Evolutionary conservation across 2,113 vertebrate genomes (phyloP).

Genomic region (Pygoscelis adeliae): DNA sequence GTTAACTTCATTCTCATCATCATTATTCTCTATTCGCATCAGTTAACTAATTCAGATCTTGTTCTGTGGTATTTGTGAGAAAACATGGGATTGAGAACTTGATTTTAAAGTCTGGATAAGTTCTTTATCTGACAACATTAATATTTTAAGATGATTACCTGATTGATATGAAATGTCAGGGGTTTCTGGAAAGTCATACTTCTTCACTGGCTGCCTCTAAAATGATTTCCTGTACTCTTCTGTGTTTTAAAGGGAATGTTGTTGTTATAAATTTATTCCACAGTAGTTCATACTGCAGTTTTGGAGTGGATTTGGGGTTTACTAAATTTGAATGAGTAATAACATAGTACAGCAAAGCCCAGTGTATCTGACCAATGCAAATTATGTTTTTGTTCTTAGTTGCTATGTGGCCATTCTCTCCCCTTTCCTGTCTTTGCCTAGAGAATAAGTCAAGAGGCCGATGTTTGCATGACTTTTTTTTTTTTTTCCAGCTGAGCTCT

Average conservation of each 20-base stretch:
- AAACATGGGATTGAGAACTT: not conserved
- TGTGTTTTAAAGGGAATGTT: not conserved
- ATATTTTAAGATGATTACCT: not conserved
- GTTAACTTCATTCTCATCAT: not conserved
- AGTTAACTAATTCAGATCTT: not conserved
- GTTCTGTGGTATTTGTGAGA: not conserved
- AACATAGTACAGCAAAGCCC: not conserved
- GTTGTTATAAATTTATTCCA: not conserved
- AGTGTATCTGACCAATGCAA: not conserved
- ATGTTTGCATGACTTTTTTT: not conserved
- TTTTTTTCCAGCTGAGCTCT: not conserved
- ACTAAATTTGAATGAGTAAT: not conserved
- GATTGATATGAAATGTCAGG: not conserved
- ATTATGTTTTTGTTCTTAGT: not conserved
- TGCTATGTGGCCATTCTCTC: not conserved
- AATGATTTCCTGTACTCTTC: not conserved
- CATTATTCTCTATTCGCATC: not conserved
- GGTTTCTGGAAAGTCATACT: not conserved
- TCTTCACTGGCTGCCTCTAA: not conserved
- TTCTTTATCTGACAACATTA: not conserved
- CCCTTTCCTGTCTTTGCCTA: not conserved
- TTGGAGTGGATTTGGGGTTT: not conserved
- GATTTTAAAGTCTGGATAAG: not conserved
- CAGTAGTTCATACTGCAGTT: not conserved
- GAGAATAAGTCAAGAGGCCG: not conserved